Conservation (phyloP, 2,797 vertebrate genomes). For the Anguilla pacifica region DNA sequence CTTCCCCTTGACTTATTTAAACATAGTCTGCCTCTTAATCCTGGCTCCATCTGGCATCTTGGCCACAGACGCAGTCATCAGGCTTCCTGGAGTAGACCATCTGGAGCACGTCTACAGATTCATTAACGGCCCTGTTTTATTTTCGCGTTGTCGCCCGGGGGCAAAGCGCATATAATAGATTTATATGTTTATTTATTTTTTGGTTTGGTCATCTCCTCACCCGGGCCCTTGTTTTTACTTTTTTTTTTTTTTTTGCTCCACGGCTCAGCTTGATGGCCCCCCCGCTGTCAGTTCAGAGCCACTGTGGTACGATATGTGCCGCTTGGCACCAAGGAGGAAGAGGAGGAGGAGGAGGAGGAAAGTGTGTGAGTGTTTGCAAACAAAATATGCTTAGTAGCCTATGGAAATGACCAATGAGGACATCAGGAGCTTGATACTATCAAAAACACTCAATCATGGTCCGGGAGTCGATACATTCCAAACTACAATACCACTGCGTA, state of each 20-base stretch:
- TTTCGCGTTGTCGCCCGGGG: constrained; percentile 31
- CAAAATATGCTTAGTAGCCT: neutral
- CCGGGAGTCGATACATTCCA: neutral
- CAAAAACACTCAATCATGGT: neutral
- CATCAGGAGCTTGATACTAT: neutral
- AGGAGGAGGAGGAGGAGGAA: neutral
- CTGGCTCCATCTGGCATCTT: constrained; percentile 70
- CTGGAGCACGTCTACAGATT: constrained; percentile 62
- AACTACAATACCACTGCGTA: neutral
- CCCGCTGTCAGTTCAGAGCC: constrained; percentile 10
- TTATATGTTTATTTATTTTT: neutral
- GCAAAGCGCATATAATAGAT: neutral
- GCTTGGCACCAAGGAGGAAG: neutral
- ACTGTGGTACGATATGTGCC: neutral
- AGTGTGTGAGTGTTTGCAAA: neutral
- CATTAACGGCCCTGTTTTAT: constrained; percentile 63
- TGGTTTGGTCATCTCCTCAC: neutral
- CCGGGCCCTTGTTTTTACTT: neutral
- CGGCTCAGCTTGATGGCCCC: neutral
- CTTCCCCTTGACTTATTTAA: constrained; percentile 38
- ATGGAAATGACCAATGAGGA: neutral
- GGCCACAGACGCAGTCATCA: constrained; percentile 71
- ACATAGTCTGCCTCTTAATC: constrained; percentile 57
- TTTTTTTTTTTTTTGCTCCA: neutral
- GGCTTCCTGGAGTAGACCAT: constrained; percentile 64